Percentiles rank a stretch among this genome's conserved stretches.
phyloP scores from a whole-genome alignment of 2,888 invertebrate species.

The Ichneumon xanthorius region DNA sequence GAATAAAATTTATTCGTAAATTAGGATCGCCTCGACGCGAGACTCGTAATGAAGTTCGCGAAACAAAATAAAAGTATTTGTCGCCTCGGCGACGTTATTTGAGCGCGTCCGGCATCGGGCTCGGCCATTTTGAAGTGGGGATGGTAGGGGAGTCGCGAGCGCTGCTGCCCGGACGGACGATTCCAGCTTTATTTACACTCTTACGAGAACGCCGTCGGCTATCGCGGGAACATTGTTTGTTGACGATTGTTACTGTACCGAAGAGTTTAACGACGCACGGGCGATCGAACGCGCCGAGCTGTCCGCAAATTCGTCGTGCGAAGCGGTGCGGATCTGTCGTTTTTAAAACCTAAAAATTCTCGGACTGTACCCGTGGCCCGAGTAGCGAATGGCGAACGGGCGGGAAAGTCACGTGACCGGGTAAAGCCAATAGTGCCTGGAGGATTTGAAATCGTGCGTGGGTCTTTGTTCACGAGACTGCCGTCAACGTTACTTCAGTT shows the following conservation, averaged over 20 bases:
- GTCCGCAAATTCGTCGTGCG: neutral
- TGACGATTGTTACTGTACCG: neutral
- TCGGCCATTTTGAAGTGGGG: conserved; percentile 80
- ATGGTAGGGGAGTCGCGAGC: conserved; percentile 50
- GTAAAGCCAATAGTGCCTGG: conserved; percentile 85
- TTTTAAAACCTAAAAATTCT: conserved; percentile 67
- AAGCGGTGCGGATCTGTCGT: neutral
- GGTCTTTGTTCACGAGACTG: conserved; percentile 83
- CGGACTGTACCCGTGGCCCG: conserved; percentile 69
- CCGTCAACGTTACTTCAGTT: conserved; percentile 84
- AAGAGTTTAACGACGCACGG: neutral
- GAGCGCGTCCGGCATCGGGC: conserved; percentile 62
- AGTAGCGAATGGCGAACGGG: conserved; percentile 84
- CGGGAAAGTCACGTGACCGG: conserved; percentile 86
- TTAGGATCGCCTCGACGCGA: neutral
- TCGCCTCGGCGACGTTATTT: conserved; percentile 14
- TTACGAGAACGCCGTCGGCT: conserved; percentile 42
- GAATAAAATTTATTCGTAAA: conserved; percentile 30
- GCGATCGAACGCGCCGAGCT: neutral
- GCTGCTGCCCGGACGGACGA: conserved; percentile 38
- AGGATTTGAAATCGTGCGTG: conserved; percentile 86
- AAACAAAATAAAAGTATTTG: conserved; percentile 64
- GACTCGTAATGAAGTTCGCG: neutral
- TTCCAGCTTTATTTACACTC: conserved; percentile 68
- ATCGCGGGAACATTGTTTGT: conserved; percentile 12